Evolutionary conservation across 1,140 invertebrate species (phyloP), one percentile per base, ranked within the genome.

Genomic region (Frieseomelitta varia): DNA sequence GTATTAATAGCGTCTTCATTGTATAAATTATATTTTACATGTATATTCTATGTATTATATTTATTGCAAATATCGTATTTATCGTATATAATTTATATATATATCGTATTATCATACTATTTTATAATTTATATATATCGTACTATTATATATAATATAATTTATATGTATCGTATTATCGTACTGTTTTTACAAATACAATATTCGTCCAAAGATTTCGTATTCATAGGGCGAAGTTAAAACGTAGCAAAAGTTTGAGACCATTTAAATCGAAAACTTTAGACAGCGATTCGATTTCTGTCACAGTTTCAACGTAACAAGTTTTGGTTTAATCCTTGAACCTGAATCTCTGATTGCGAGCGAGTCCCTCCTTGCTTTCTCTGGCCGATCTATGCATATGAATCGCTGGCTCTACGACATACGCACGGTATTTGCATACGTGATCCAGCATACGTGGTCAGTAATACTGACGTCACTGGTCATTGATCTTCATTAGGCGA

Each of bases 391-490:
- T 30, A 34, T 39, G 51, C 55, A 74, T 78, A 69, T 51, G 67
- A 24, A 74, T 53, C 55, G 56, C 51, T 72, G 51, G n/a, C 39
- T 53, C 27, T 24, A 53, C 61, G 56, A 63, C 27, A 55, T 67
- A 17, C 53, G 61, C 58, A 65, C 56, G 27, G n/a, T 27, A 77
- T 82, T 75, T 85, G 80, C 84, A 88, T 79, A 51, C 76, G 56
- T 56, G 78, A 67, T 84, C 53, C 76, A 58, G 53, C 65, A 51
- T 74, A 65, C 86, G 71, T 79, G 81, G 63, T 82, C 75, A 85
- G 55, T 74, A 53, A 75, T 63, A 47, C 27, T 85, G 82, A 87
- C 86, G 78, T 88, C 86, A 85, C 56, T 88, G 86, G 79, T 81
- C 82, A 85, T 81, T 87, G 87, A 85, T 88, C 87, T 85, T 88